These are phyloP conservation scores for Pelosia muscerda DNA, from an alignment of 2,888 invertebrate genomes.

Conservation along the genomic window DNA sequence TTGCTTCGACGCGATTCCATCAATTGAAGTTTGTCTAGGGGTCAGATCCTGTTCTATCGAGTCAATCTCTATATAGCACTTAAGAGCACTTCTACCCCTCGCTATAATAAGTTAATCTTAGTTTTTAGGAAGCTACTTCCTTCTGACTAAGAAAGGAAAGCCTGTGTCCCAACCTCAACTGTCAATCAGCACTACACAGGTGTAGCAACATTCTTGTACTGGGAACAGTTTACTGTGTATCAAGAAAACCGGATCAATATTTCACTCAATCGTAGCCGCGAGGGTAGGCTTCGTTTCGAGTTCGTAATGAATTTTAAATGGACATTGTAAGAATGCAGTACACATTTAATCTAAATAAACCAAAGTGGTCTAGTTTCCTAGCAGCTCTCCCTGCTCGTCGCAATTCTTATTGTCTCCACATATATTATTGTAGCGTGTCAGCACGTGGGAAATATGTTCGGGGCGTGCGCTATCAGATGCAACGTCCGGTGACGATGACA, in stretches of 20 bases:
- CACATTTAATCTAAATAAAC: constrained; percentile 15
- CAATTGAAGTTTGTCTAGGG: no score
- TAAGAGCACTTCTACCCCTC: no score
- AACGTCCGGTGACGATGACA: constrained; percentile 2
- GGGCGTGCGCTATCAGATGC: constrained; percentile 59
- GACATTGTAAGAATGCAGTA: constrained; percentile 19
- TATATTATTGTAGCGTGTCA: constrained; percentile 37
- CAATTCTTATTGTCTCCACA: constrained; percentile 47
- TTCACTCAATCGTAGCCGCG: neutral
- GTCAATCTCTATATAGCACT: no score
- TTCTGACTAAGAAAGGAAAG: no score
- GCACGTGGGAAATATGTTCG: constrained; percentile 68
- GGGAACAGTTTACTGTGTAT: neutral
- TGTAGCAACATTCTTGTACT: no score
- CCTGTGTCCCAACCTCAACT: no score
- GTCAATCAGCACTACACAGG: no score
- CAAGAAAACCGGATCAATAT: neutral
- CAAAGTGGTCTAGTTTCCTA: constrained; percentile 40
- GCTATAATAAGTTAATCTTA: no score
- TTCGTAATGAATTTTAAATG: neutral
- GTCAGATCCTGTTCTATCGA: no score
- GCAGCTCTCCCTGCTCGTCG: constrained; percentile 41
- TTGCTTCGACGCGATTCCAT: no score
- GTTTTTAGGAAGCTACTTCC: no score
- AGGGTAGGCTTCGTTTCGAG: neutral